Evolutionary conservation across 2,113 vertebrate genomes (phyloP), one percentile per base, ranked within the genome.

Genomic region (Isurus oxyrinchus): DNA sequence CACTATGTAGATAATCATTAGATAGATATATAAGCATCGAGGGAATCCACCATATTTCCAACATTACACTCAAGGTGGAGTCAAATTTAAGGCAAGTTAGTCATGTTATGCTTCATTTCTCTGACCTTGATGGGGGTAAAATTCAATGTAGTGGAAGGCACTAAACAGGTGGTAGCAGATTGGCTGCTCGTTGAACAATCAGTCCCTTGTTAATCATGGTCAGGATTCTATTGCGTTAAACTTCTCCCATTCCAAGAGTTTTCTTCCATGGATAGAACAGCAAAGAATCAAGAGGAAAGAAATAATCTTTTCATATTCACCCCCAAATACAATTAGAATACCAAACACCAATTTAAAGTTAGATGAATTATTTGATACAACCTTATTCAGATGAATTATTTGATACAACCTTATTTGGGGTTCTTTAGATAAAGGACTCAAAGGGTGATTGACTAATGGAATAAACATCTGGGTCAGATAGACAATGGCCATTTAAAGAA

Each of bases 251-350:
- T 31, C 72, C 72, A 76, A 76, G 79, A 44, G n/a, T 81, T 16
- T 19, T 44, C 7, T 31, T 7, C 44, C 35, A 63, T 19, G 14
- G 14, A 57, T 90, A 8, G 27, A 23, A 95, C 0, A 49, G 44
- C 94, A 95, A 95, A 14, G 44, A 95, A 76, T 95, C 25, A 35
- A 95, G 94, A 35, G 44, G 61, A 94, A 66, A 3, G 63, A 67
- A 59, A 95, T 72, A 53, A 6, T 67, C 23, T 95, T 95, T 95
- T 35, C 13, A 35, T 23, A 95, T 27, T 69, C 21, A 27, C 16
- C 23, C 19, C 21, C 25, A 95, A 95, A 76, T 31, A n/a, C 35
- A 53, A 72, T 53, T 16, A 55, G 67, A 76, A 53, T 40, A 31
- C 21, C 31, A 53, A 72, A 6, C 21, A 67, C 61, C 40, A 19